Percentiles rank a stretch among this genome's conserved stretches.
Conservation (phyloP, 2,797 vertebrate species). For the Liasis olivaceus region DNA sequence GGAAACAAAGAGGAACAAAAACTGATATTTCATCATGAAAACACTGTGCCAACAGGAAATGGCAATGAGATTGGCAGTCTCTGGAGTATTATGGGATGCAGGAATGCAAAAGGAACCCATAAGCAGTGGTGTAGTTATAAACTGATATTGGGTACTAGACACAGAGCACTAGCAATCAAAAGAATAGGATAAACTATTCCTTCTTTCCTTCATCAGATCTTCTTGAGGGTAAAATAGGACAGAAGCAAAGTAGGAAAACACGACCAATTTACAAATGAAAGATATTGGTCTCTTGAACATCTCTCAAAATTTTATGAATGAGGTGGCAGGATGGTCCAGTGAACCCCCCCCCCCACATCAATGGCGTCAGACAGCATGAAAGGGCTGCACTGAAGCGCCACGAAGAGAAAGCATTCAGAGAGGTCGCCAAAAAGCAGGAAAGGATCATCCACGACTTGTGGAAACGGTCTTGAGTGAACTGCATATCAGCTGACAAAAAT, state of each 20-base stretch:
- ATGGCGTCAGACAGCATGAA: neutral
- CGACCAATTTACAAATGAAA: no score
- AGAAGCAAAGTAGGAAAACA: neutral
- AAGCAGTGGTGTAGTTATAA: neutral
- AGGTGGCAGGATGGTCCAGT: neutral
- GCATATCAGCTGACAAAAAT: neutral
- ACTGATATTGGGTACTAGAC: neutral
- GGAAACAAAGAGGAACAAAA: constrained; percentile 30
- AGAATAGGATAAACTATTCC: neutral
- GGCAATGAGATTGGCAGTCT: constrained; percentile 4
- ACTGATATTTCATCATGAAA: constrained; percentile 15
- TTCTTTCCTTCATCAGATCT: neutral
- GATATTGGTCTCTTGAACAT: neutral
- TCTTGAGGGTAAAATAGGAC: neutral
- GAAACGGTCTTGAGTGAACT: neutral
- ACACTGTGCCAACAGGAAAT: constrained; percentile 27
- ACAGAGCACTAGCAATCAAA: neutral
- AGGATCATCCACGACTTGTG: neutral
- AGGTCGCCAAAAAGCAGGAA: neutral
- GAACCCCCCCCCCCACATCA: neutral
- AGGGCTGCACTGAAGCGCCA: neutral
- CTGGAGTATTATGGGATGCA: constrained; percentile 5
- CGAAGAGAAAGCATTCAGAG: neutral
- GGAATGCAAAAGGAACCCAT: constrained; percentile 2
- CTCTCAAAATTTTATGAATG: neutral